A percentile compares a stretch with the other conserved stretches of the same genome.
These are phyloP conservation scores for Adelosebastes latens DNA, from an alignment of 2,797 vertebrate genomes.

Conservation along the genomic window DNA sequence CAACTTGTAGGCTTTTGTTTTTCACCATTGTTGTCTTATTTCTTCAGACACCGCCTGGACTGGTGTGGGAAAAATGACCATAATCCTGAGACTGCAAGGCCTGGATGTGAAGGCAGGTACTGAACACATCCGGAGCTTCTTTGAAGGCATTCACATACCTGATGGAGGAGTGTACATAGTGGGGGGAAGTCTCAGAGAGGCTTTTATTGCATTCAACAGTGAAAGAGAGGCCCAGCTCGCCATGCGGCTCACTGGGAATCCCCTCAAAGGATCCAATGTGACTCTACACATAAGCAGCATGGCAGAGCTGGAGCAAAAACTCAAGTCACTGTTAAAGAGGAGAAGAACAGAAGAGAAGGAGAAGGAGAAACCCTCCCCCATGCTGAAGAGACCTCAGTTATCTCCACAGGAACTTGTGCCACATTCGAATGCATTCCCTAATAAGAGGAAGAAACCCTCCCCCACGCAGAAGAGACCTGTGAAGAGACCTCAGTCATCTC, in stretches of 20 bases:
- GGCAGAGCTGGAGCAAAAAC: slow-evolving; percentile 88
- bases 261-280: slow-evolving; percentile 87
- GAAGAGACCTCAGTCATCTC: slow-evolving; percentile 36
- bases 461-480: slow-evolving; percentile 40
- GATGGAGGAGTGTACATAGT: slow-evolving; percentile 94
- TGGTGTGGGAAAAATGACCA: slow-evolving; percentile 83
- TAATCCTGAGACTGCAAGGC: slow-evolving; percentile 92
- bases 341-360: not conserved
- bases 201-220: slow-evolving; percentile 92
- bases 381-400: slow-evolving; percentile 48
- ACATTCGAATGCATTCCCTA: slow-evolving; percentile 52
- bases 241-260: slow-evolving; percentile 83
- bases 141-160: slow-evolving; percentile 89
- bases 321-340: slow-evolving; percentile 82
- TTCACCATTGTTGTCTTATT: not conserved
- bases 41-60: slow-evolving; percentile 22
- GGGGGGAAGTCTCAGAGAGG: slow-evolving; percentile 90
- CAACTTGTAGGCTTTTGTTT: not conserved
- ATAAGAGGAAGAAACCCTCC: slow-evolving; percentile 62
- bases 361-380: slow-evolving; percentile 15
- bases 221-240: slow-evolving; percentile 90
- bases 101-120: slow-evolving; percentile 88
- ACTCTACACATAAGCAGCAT: slow-evolving; percentile 89
- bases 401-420: slow-evolving; percentile 47
- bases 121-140: slow-evolving; percentile 92